A percentile compares a stretch with the other conserved stretches of the same genome.
Evolutionary conservation across 2,797 vertebrate species (phyloP).

Genomic region (Microchirus variegatus): DNA sequence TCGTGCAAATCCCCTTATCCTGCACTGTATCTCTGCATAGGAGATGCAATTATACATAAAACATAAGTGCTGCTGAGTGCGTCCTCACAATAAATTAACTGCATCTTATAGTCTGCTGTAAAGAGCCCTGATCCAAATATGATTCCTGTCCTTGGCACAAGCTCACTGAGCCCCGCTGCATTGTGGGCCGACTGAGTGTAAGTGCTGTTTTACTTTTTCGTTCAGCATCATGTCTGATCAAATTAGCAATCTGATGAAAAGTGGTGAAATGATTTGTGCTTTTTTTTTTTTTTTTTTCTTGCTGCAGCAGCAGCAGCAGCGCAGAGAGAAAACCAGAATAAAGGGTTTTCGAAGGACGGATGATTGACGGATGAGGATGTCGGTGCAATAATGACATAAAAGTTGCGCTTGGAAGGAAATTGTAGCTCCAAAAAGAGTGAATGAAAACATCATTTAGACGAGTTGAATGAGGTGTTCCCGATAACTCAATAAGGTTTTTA

Average conservation of each 20-base stretch:
- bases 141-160: conserved; percentile 45
- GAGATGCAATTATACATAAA: conserved; percentile 33
- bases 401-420: neutral
- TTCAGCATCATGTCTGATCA: conserved; percentile 29
- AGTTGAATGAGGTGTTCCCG: conserved; percentile 1
- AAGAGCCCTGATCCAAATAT: conserved; percentile 40
- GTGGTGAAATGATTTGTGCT: conserved; percentile 12
- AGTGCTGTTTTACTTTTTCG: conserved; percentile 37
- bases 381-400: conserved; percentile 7
- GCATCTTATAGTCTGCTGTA: conserved; percentile 27
- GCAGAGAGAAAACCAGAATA: conserved; percentile 8
- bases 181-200: conserved; percentile 23
- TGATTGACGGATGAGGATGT: neutral
- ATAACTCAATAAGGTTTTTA: no score
- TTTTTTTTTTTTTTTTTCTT: no score
- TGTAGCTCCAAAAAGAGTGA: no score
- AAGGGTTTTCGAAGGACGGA: conserved; percentile 1
- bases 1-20: conserved; percentile 29
- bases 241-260: conserved; percentile 39
- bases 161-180: conserved; percentile 17
- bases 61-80: conserved; percentile 6
- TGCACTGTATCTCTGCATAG: conserved; percentile 8
- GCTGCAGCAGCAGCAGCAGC: neutral
- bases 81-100: conserved; percentile 27
- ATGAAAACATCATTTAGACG: no score